Evolutionary conservation across 2,113 vertebrate genomes (phyloP).

Genomic region (Chaenocephalus aceratus): DNA sequence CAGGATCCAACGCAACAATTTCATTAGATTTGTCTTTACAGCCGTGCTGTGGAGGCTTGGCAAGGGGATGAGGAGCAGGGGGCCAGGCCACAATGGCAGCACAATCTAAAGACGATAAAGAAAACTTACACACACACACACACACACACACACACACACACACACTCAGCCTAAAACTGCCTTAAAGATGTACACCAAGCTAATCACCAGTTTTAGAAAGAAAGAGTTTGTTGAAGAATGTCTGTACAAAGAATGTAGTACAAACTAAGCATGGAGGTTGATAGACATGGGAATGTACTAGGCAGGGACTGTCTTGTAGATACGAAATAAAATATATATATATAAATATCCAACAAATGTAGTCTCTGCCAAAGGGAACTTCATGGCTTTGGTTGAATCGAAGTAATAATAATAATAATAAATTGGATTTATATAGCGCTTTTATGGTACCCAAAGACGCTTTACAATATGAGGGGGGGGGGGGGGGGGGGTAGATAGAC

Average conservation of each 20-base stretch:
- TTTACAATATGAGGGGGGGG: no score
- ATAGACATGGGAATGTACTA: background rate
- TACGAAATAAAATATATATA: background rate
- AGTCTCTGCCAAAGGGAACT: background rate
- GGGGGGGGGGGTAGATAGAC: no score
- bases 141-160: background rate
- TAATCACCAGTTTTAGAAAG: background rate
- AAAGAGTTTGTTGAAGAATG: background rate
- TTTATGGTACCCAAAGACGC: no score
- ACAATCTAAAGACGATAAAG: constrained; percentile 48
- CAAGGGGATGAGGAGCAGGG: constrained; percentile 16
- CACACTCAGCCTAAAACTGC: background rate
- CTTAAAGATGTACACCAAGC: background rate
- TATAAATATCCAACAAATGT: background rate
- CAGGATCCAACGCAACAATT: constrained; percentile 81
- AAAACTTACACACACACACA: background rate
- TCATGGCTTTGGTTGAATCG: constrained; percentile 3
- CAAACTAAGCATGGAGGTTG: background rate
- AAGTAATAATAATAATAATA: no score
- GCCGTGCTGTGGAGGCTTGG: constrained; percentile 37
- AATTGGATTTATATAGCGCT: no score
- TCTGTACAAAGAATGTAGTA: background rate
- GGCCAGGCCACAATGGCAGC: constrained; percentile 29
- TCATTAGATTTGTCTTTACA: constrained; percentile 77
- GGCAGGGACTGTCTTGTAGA: background rate